Evolutionary conservation across 2,113 vertebrate species (phyloP), one percentile per base, ranked within the genome.

Genomic region (Chaetura pelagica): DNA sequence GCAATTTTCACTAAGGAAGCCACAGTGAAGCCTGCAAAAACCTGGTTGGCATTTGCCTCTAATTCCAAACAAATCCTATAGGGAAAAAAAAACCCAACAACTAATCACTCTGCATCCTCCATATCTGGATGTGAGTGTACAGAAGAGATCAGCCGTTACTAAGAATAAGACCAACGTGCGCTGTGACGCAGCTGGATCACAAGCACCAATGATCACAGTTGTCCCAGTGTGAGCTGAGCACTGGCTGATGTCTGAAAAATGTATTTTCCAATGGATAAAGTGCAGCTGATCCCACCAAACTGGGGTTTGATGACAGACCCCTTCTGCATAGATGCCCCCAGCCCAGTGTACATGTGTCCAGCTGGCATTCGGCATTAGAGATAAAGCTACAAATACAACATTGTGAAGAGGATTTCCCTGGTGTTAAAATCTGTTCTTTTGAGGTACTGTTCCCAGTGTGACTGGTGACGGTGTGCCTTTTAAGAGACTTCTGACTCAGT

Each of bases 61-160:
- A 89, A 67, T 89, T 87, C 27, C 9, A 87, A 78, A 87, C 54
- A 87, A 95, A 94, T 81, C 88, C 68, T 77, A 55, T 51, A 0
- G 9, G 48, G 30, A 21, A 57, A 78, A 80, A 90, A 73, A 40
- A 42, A 42, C 8, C 40, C 40, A 42, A 42, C 40, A 42, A 42
- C 40, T 10, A 38, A 38, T 38, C 40, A 42, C 40, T 42, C 3
- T 8, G 1, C 49, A 23, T 24, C 62, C 58, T 84, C 87, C 66
- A 7, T 58, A 61, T 66, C 74, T 82, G 69, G 73, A 84, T 46
- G 27, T 91, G 42, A 95, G 69, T 1, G 1, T 19, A 61, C 21
- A 82, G 86, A 78, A 38, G 81, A 84, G 93, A 97, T 95, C 35
- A 94, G 66, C 69, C 1, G 34, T 86, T 92, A 22, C 91, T 90